phyloP scores from a whole-genome alignment of 2,888 invertebrate genomes.

The Nysson spinosus region DNA sequence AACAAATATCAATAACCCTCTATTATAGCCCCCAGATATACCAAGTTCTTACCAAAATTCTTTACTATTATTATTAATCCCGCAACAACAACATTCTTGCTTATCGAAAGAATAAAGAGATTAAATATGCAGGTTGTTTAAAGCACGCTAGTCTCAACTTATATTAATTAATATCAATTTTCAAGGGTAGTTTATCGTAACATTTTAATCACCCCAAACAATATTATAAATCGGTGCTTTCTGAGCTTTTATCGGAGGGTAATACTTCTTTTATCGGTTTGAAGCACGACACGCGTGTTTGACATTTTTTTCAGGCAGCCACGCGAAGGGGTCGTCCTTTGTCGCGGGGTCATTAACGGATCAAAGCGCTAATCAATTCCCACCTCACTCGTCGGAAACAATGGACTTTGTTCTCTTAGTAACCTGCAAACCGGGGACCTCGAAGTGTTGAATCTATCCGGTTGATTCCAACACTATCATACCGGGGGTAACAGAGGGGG shows the following conservation, averaged over 20 bases:
- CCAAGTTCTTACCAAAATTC: no score
- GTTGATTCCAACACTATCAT: constrained; percentile 33
- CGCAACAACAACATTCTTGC: no score
- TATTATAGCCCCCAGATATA: no score
- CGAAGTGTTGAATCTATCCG: constrained; percentile 15
- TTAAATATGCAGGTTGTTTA: no score
- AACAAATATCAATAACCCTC: no score
- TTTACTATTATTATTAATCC: no score
- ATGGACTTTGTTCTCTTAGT: constrained; percentile 47
- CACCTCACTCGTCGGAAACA: constrained; percentile 43
- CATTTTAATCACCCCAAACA: no score
- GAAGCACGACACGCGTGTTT: constrained; percentile 15
- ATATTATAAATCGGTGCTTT: no score
- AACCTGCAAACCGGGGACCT: background rate
- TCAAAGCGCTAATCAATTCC: constrained; percentile 58
- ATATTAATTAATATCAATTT: no score
- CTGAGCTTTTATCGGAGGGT: background rate
- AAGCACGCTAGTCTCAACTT: no score
- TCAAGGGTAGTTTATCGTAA: no score
- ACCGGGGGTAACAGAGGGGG: background rate
- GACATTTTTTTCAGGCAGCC: constrained; percentile 26
- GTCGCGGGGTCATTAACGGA: constrained; percentile 40
- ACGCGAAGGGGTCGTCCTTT: constrained; percentile 9
- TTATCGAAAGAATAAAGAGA: no score
- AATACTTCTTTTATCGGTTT: constrained; percentile 22